phyloP scores from a whole-genome alignment of 1,140 invertebrate species.

The Drosophila hydei region DNA sequence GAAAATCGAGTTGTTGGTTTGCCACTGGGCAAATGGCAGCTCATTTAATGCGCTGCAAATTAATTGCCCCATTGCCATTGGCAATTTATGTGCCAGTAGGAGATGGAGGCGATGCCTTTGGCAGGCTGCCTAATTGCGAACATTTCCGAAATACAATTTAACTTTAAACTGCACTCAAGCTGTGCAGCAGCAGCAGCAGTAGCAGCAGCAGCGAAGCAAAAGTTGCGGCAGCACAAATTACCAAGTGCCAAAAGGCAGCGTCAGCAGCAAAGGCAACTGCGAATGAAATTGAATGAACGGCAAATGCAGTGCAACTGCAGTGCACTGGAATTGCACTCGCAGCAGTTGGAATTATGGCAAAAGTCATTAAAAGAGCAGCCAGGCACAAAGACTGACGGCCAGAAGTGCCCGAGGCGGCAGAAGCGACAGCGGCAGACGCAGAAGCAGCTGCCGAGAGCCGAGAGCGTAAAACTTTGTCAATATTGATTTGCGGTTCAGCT shows the following conservation, averaged over 20 bases:
- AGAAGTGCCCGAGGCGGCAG: neutral
- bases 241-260: conserved; percentile 67
- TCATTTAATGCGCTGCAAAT: conserved; percentile 79
- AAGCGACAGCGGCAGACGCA: neutral
- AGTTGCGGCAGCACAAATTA: conserved; percentile 72
- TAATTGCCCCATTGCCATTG: conserved; percentile 79
- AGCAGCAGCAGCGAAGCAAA: conserved; percentile 39
- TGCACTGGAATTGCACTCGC: conserved; percentile 47
- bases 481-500: conserved; percentile 74
- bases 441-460: neutral
- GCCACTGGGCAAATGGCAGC: conserved; percentile 54
- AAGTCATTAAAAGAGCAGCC: conserved; percentile 74
- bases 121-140: conserved; percentile 80
- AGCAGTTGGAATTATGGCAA: conserved; percentile 65
- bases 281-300: conserved; percentile 34
- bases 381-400: conserved; percentile 19
- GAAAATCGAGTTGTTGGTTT: conserved; percentile 40
- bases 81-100: conserved; percentile 61
- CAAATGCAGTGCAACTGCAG: conserved; percentile 48
- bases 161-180: conserved; percentile 81
- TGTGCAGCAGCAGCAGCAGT: conserved; percentile 42
- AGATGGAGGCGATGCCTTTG: conserved; percentile 57
- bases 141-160: conserved; percentile 82
- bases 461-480: conserved; percentile 65
- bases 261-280: conserved; percentile 23